A percentile compares a stretch with the other conserved stretches of the same genome.
These are phyloP conservation scores for Archips xylosteana DNA, from an alignment of 2,888 invertebrate species.

Conservation along the genomic window DNA sequence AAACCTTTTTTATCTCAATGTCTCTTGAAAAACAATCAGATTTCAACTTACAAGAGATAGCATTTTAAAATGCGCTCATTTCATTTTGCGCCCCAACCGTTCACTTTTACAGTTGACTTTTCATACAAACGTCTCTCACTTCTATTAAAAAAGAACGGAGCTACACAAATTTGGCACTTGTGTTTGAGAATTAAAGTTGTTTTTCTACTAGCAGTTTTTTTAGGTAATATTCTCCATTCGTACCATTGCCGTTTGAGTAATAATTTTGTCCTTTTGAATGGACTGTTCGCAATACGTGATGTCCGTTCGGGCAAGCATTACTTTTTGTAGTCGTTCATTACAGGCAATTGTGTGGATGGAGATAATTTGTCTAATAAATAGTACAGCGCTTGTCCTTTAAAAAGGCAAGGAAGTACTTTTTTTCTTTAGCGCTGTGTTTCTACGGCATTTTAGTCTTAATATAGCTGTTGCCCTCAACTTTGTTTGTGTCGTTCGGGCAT, in stretches of 20 bases:
- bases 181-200: too few species aligned
- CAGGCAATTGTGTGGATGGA: constrained; percentile 10
- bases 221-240: constrained; percentile 2
- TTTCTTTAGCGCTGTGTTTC: not conserved
- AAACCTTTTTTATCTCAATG: not conserved
- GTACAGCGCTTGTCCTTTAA: constrained; percentile 2
- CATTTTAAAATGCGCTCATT: too few species aligned
- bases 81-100: too few species aligned
- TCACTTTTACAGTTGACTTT: not conserved
- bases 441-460: not conserved
- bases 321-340: constrained; percentile 29
- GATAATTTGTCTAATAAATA: constrained; percentile 29
- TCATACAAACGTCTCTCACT: not conserved
- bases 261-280: constrained; percentile 27
- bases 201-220: not conserved
- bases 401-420: constrained; percentile 3
- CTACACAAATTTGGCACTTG: not conserved
- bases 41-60: not conserved
- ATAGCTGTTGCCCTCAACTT: too few species aligned
- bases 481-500: too few species aligned
- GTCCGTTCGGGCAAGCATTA: constrained; percentile 31
- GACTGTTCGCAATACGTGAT: constrained; percentile 25
- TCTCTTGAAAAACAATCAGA: constrained; percentile 1
- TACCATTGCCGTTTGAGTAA: constrained; percentile 11
- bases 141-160: not conserved